These are phyloP conservation scores for Caerostris extrusa DNA, from an alignment of 1,140 invertebrate genomes.

Conservation along the genomic window DNA sequence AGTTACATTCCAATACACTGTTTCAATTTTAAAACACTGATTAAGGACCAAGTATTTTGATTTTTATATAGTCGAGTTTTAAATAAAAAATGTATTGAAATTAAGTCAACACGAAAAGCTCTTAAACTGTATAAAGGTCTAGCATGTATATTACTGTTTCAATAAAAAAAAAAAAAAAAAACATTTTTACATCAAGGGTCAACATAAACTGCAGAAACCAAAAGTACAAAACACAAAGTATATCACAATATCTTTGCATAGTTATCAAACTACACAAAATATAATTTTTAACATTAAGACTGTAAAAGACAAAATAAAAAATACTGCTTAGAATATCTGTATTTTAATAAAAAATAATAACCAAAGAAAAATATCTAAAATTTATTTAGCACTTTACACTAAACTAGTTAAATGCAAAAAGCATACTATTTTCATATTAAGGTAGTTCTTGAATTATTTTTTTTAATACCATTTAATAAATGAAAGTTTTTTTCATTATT, in stretches of 20 bases:
- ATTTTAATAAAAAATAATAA: background rate
- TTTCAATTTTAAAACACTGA: conserved; percentile 33
- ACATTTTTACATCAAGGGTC: background rate
- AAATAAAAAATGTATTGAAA: conserved; percentile 20
- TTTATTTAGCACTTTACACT: no score
- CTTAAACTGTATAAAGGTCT: conserved; percentile 1
- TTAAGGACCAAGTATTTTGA: conserved; percentile 62
- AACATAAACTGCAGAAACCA: background rate
- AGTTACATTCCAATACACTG: conserved; percentile 19
- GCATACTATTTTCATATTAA: no score
- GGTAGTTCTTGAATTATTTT: no score
- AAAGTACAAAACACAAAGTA: conserved; percentile 21
- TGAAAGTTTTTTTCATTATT: no score
- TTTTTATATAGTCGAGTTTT: conserved; percentile 45
- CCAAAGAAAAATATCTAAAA: background rate
- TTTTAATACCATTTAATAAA: no score
- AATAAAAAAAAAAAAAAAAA: conserved; percentile 9
- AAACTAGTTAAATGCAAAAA: no score
- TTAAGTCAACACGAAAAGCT: conserved; percentile 42
- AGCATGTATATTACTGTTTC: background rate
- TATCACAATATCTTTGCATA: conserved; percentile 40
- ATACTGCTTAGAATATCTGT: background rate
- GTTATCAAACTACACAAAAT: conserved; percentile 29
- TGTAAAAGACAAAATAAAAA: conserved; percentile 26
- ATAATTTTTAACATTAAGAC: conserved; percentile 17